These are phyloP conservation scores for Calycopis cecrops DNA, from an alignment of 1,140 invertebrate species.

Conservation along the genomic window DNA sequence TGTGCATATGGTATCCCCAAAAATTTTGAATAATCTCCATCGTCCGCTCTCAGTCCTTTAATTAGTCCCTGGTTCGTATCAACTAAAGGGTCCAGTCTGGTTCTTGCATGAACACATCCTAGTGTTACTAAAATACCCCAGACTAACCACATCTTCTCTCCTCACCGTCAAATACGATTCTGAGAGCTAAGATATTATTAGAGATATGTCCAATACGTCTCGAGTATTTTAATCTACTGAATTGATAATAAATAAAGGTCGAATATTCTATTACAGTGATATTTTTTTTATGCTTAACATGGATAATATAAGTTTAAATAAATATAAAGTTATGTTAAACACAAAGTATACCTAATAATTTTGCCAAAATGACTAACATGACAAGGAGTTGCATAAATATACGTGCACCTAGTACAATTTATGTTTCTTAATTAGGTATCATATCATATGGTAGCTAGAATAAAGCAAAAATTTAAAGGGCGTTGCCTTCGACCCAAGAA, in stretches of 20 bases:
- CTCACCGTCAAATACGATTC: neutral
- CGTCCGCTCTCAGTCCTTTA: conserved; percentile 29
- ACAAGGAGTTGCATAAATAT: too few species aligned
- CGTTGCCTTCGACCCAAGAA: too few species aligned
- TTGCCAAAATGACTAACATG: too few species aligned
- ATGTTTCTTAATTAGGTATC: too few species aligned
- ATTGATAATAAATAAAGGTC: neutral
- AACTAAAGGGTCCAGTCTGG: conserved; percentile 31
- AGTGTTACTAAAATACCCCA: neutral
- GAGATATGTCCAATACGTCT: neutral
- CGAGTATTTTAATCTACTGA: neutral
- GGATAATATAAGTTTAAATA: too few species aligned
- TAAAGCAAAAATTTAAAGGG: too few species aligned
- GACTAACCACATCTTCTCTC: neutral
- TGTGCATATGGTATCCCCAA: conserved; percentile 39
- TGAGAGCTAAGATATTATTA: neutral
- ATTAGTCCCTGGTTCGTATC: conserved; percentile 33
- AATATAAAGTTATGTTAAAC: too few species aligned
- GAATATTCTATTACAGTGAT: too few species aligned
- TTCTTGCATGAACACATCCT: neutral
- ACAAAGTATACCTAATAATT: too few species aligned
- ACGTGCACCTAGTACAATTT: too few species aligned
- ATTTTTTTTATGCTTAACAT: too few species aligned
- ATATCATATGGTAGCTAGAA: too few species aligned
- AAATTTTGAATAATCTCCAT: conserved; percentile 43